Percentiles rank a stretch among this genome's conserved stretches.
phyloP scores from a whole-genome alignment of 1,140 invertebrate species.

The Cydia splendana region DNA sequence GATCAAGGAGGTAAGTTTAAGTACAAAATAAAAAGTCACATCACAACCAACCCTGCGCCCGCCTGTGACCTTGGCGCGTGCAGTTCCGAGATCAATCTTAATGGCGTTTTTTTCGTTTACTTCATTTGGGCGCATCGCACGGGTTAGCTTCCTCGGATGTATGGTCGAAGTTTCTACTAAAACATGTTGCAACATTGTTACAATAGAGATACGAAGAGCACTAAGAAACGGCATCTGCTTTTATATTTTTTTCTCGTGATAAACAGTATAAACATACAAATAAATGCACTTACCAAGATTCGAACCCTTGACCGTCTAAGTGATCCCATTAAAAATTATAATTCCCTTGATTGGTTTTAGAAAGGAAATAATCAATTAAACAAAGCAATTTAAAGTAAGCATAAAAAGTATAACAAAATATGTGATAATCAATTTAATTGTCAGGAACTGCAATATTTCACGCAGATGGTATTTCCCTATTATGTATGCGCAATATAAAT shows the following conservation, averaged over 20 bases:
- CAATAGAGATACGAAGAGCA: background rate
- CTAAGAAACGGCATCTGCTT: no score
- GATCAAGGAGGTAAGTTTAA: no score
- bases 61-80: conserved; percentile 23
- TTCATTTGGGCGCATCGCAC: conserved; percentile 16
- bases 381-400: background rate
- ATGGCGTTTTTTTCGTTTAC: conserved; percentile 23
- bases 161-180: background rate
- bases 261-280: no score
- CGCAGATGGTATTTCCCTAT: background rate
- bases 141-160: conserved; percentile 9
- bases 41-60: background rate
- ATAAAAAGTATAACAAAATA: background rate
- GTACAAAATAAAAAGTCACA: background rate
- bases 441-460: conserved; percentile 3
- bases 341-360: no score
- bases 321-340: no score
- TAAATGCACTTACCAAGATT: no score
- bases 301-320: no score
- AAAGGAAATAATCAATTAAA: no score
- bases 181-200: background rate
- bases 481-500: no score
- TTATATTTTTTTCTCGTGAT: no score
- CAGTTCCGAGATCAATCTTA: conserved; percentile 25
- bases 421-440: background rate